Conservation (phyloP, 1,140 invertebrate genomes). For the Lucilia cuprina region DNA sequence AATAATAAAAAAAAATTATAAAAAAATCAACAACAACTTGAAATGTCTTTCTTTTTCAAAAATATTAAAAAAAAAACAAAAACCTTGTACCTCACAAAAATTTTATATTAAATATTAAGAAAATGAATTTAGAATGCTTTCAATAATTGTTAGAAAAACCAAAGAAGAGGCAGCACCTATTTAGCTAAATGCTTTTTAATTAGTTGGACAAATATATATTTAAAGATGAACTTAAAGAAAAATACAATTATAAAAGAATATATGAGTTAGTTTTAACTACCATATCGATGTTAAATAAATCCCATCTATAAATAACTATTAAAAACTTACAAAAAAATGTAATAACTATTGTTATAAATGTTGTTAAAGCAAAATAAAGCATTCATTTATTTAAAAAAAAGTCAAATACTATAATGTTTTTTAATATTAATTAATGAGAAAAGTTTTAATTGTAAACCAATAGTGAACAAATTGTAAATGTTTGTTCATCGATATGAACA, state of each 20-base stretch:
- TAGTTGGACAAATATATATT: neutral
- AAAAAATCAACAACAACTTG: neutral
- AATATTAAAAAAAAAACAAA: neutral
- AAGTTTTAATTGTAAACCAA: too few species aligned
- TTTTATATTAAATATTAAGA: neutral
- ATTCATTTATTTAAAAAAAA: conserved; percentile 5
- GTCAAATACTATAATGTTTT: neutral
- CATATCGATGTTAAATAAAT: neutral
- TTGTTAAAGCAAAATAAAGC: neutral
- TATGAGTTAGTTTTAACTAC: neutral
- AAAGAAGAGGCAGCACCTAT: neutral
- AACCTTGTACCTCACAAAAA: neutral
- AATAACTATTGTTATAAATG: neutral
- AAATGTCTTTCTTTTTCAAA: neutral
- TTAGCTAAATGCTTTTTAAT: neutral
- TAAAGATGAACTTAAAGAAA: neutral
- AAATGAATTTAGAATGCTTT: conserved; percentile 9
- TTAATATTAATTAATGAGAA: too few species aligned
- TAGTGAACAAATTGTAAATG: too few species aligned
- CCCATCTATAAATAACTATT: neutral
- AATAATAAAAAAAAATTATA: neutral
- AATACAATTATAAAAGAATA: neutral
- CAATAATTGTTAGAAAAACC: neutral
- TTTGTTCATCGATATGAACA: too few species aligned
- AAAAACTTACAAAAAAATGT: neutral